Conservation (phyloP, 2,113 vertebrate species). For the Pteronura brasiliensis region DNA sequence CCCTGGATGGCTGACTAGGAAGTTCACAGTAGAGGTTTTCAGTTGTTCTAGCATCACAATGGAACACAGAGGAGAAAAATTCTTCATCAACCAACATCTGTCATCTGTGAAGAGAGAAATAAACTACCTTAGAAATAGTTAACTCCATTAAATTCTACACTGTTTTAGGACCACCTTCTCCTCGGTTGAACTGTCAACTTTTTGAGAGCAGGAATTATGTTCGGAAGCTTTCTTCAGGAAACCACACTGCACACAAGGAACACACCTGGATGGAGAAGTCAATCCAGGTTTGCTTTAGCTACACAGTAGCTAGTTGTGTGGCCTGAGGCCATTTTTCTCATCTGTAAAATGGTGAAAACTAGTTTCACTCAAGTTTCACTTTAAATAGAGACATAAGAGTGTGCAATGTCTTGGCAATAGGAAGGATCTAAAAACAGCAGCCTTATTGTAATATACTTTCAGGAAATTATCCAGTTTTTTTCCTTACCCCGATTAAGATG, state of each 20-base stretch:
- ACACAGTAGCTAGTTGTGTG: background rate
- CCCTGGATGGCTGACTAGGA: conserved; percentile 85
- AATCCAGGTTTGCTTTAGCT: background rate
- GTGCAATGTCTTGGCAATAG: background rate
- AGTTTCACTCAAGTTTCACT: background rate
- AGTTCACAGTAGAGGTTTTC: conserved; percentile 86
- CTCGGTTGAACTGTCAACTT: background rate
- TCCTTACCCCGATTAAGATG: conserved; percentile 84
- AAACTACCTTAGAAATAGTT: background rate
- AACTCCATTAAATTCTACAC: background rate
- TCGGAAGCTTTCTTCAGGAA: background rate
- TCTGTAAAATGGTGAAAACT: background rate
- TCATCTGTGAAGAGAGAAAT: conserved; percentile 81
- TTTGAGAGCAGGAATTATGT: background rate
- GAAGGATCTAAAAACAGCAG: background rate
- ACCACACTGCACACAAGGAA: rapidly evolving
- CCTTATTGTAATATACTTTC: rapidly evolving
- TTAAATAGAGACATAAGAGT: background rate
- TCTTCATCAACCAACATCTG: conserved; percentile 82
- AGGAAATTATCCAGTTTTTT: background rate
- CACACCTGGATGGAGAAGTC: background rate
- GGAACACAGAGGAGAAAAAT: conserved; percentile 82
- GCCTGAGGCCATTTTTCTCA: background rate
- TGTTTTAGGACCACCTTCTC: background rate
- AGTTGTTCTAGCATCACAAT: conserved; percentile 90